A percentile compares a stretch with the other conserved stretches of the same genome.
Evolutionary conservation across 2,797 vertebrate species (phyloP).

Genomic region (Darevskia nairensis): DNA sequence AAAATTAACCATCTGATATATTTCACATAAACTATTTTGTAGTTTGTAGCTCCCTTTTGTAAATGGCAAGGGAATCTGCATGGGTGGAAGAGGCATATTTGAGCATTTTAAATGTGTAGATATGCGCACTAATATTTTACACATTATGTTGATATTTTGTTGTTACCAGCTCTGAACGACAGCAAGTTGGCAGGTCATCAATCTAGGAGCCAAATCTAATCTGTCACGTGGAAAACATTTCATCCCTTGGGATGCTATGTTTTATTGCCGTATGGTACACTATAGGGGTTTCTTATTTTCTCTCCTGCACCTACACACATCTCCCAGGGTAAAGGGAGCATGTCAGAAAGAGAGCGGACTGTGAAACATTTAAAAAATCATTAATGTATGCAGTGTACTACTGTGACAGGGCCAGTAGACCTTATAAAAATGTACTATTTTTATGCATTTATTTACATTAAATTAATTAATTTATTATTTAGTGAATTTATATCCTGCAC

Average conservation of each 20-base stretch:
- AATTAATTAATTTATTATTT: too few relatives aligned
- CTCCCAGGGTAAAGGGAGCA: neutral
- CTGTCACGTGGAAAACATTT: neutral
- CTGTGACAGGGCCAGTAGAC: too few relatives aligned
- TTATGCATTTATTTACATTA: too few relatives aligned
- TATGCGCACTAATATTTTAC: neutral
- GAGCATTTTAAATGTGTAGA: neutral
- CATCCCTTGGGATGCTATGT: neutral
- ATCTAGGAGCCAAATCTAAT: neutral
- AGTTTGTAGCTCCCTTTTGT: neutral
- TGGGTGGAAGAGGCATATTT: neutral
- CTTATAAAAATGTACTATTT: too few relatives aligned
- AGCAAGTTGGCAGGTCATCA: neutral
- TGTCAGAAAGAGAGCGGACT: neutral
- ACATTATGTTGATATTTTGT: neutral
- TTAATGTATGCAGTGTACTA: neutral
- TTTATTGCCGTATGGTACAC: neutral
- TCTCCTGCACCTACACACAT: too few relatives aligned
- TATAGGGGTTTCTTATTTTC: neutral
- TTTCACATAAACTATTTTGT: neutral
- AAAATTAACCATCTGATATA: constrained; percentile 7
- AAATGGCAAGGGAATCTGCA: neutral
- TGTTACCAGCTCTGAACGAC: neutral
- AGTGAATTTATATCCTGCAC: too few relatives aligned
- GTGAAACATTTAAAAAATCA: neutral